phyloP scores from a whole-genome alignment of 2,797 vertebrate genomes.

The Pteronotus mesoamericanus region DNA sequence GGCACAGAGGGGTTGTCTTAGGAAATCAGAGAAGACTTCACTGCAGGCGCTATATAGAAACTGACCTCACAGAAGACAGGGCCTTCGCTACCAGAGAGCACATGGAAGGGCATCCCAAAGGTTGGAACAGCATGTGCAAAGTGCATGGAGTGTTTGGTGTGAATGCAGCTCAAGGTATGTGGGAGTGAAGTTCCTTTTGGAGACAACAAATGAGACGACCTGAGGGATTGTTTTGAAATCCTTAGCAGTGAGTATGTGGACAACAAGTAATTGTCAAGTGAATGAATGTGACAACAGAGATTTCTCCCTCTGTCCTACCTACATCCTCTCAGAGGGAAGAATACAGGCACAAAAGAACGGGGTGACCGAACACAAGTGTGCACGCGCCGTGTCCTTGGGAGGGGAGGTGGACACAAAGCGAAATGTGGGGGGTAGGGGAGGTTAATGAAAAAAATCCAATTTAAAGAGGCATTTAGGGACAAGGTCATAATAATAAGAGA shows the following conservation, averaged over 20 bases:
- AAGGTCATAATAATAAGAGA: not conserved
- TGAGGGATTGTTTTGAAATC: not conserved
- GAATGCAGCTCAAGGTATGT: too few species aligned
- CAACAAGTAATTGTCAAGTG: not conserved
- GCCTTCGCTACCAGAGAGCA: not conserved
- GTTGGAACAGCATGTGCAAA: not conserved
- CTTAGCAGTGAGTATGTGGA: not conserved
- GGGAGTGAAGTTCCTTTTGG: not conserved
- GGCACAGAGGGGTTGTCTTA: not conserved
- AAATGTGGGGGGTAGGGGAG: not conserved
- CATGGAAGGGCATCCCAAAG: not conserved
- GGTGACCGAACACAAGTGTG: too few species aligned
- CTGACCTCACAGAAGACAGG: not conserved
- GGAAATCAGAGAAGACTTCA: not conserved
- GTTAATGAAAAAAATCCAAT: too few species aligned
- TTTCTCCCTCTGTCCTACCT: not conserved
- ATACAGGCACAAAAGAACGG: not conserved
- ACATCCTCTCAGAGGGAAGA: not conserved
- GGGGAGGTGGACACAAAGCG: not conserved
- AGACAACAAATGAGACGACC: not conserved
- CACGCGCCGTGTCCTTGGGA: too few species aligned
- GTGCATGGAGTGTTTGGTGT: not conserved
- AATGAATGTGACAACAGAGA: not conserved
- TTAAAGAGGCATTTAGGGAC: not conserved
- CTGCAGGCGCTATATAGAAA: not conserved